A percentile compares a stretch with the other conserved stretches of the same genome.
phyloP scores from a whole-genome alignment of 2,888 invertebrate species.

The Leptura quadrifasciata region DNA sequence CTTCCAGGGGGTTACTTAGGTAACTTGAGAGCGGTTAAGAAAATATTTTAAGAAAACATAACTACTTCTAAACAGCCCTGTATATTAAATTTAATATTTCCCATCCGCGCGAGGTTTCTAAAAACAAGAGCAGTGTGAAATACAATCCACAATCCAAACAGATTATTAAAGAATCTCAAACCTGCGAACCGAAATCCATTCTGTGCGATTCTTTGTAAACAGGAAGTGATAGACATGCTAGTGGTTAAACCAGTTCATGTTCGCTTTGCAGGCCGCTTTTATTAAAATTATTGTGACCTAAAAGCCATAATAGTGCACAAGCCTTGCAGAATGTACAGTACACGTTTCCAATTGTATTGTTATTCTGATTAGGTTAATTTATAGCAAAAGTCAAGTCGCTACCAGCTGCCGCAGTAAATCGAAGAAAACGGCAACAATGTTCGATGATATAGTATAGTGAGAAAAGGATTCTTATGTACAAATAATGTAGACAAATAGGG shows the following conservation, averaged over 20 bases:
- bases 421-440: no score
- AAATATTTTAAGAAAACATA: no score
- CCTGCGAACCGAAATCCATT: conserved; percentile 10
- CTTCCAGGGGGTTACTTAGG: no score
- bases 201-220: conserved; percentile 18
- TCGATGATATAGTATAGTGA: no score
- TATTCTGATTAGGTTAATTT: neutral
- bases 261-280: conserved; percentile 16
- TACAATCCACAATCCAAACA: neutral
- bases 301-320: conserved; percentile 5
- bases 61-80: no score
- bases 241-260: conserved; percentile 29
- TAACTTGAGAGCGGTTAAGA: no score
- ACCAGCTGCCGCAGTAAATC: neutral
- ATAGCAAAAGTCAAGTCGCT: neutral
- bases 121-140: no score
- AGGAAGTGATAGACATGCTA: conserved; percentile 24
- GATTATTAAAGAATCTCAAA: neutral
- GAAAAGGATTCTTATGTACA: no score
- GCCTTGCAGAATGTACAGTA: neutral
- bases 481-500: no score
- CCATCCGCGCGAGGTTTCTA: no score
- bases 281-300: conserved; percentile 10
- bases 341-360: neutral
- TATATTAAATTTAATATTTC: no score